Base-by-base conservation (phyloP, 1,140 invertebrate species). In the Stegodyphus mimosarum region DNA sequence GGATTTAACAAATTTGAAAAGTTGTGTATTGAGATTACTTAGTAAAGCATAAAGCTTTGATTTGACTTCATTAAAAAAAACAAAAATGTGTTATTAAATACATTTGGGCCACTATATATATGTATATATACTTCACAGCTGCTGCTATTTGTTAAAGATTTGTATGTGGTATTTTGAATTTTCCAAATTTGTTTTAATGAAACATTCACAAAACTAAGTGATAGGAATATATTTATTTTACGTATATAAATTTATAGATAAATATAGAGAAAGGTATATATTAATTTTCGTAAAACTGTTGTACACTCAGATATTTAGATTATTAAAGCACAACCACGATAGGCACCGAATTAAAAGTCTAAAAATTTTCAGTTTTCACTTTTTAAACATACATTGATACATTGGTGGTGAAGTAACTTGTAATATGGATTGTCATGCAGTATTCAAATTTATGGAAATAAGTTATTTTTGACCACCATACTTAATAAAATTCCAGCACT, bases 191-290 rank as follows among this genome's bases (percentile, higher is more conserved):
- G 33, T 33, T 33, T 33, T 33, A 33, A 33, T 1, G 33, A 33
- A 33, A 33, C 33, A 33, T 33, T 33, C 33, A 33, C 33, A 33
- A 33, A 33, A 33, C 33, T 33, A 33, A 77, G 18, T 79, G 55
- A 52, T 79, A 48, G 51, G 69, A 63, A 52, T 70, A 81, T 71
- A 72, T 81, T 72, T 81, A 81, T 81, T 81, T 49, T 81, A 63
- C 67, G 72, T 72, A 71, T 53, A 81, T 81, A 81, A 70, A 71
- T 71, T 80, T 80, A 52, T 70, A 71, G 52, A 69, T 70, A 79
- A 80, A 80, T 80, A 72, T 81, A 81, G 67, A 81, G 78, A 72
- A 72, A 81, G 78, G 67, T 81, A 72, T 72, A 81, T 81, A 52
- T 79, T 81, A 52, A 69, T 79, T 79, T 72, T 72, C 48, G 55